Evolutionary conservation across 2,888 invertebrate genomes (phyloP).

Genomic region (Tetragnatha montana): DNA sequence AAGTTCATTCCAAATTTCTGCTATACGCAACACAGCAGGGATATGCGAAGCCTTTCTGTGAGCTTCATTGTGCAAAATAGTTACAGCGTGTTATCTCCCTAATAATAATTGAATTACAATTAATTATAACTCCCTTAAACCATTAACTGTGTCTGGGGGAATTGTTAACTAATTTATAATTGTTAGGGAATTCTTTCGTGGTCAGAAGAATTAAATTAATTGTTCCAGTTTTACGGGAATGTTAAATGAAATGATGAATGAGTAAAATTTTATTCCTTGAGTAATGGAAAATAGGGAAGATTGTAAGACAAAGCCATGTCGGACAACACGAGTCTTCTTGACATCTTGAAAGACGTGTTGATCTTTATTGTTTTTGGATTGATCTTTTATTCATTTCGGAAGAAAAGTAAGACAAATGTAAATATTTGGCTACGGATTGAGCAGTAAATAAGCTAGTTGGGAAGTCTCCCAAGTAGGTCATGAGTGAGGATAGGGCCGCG

Average conservation of each 20-base stretch:
- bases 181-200: slow-evolving; percentile 14
- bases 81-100: slow-evolving; percentile 27
- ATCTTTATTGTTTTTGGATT: no score
- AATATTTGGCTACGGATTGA: not conserved
- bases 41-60: not conserved
- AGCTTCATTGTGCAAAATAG: slow-evolving; percentile 41
- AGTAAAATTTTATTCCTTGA: no score
- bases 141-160: slow-evolving; percentile 33
- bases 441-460: not conserved
- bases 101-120: slow-evolving; percentile 30
- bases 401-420: not conserved
- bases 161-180: slow-evolving; percentile 36
- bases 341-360: no score
- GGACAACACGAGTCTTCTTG: no score
- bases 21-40: not conserved
- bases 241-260: not conserved
- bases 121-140: slow-evolving; percentile 41
- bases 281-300: no score
- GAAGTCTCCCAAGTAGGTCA: not conserved
- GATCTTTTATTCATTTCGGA: not conserved
- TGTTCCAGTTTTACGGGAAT: not conserved
- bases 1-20: not conserved
- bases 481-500: not conserved
- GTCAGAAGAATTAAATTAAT: slow-evolving; percentile 25
- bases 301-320: no score